Evolutionary conservation across 1,140 invertebrate species (phyloP), one percentile per base, ranked within the genome.

Genomic region (Riptortus pedestris): DNA sequence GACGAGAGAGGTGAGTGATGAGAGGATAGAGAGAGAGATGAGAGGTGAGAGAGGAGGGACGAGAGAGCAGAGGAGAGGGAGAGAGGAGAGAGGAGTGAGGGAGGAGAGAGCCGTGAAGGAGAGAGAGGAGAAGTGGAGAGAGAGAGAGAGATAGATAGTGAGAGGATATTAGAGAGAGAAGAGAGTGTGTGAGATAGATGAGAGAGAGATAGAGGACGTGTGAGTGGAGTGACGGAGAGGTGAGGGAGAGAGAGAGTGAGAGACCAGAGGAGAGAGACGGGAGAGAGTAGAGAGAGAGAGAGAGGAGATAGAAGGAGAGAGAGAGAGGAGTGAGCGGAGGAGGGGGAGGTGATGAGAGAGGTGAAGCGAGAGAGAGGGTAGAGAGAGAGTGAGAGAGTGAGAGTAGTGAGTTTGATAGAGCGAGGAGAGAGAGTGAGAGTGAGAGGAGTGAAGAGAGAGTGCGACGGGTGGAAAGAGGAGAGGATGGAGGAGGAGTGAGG

Each of bases 1-100:
- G 29, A 38, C 14, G 31, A 22, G 20, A 65, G 61, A 64, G 65
- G 60, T 43, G 45, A 48, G 60, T 29, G 28, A 45, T 61, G 58
- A 65, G 66, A 63, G 65, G 65, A 65, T 43, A 66, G 66, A 63
- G 61, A 70, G 69, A 67, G 65, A 68, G 69, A 67, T 68, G 64
- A 62, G 68, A 63, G 63, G 52, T 24, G 63, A 47, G 48, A 57
- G 62, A 60, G 63, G 51, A 59, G 66, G 66, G 69, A 69, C 66
- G 70, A 68, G 70, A 66, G 28, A 51, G 33, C 5, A 16, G 16
- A 16, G 33, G 16, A 16, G 16, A 16, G 16, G 33, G 16, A 16
- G 16, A 16, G 16, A 16, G 16, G 33, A 38, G 33, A 38, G 33
- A 38, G 33, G 43, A 31, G 33, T 27, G 64, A 57, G 64, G 5